Base-by-base conservation (phyloP, 2,113 vertebrate species). In the Eolophus roseicapilla region DNA sequence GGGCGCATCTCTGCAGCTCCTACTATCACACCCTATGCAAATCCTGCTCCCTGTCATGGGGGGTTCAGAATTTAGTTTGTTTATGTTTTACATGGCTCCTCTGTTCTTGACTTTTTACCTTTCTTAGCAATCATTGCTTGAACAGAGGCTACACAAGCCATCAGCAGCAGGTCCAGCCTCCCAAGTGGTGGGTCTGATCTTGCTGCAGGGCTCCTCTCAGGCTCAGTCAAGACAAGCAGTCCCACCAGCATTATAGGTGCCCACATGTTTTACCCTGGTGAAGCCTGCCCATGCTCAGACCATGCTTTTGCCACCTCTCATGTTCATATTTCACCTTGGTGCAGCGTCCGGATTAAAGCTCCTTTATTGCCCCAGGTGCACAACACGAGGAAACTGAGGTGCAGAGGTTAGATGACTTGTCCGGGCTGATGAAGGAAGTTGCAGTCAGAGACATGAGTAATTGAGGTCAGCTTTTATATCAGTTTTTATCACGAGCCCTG, bases 221-320 rank as follows among this genome's bases (percentile, higher is more conserved):
- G 35, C 41, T 67, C 46, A 43, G 55, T 24, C 0, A 1, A 63
- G 71, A 52, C 29, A 39, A 78, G 27, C 0, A 0, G 13, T 77
- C 9, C 4, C 71, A 75, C 9, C 57, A 85, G 53, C 44, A 47
- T 5, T 33, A 20, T 49, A 86, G 23, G 2, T 62, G 24, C 7
- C 7, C 3, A 2, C 17, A 17, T 47, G 7, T 44, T 92, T 76
- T 27, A 55, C 0, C 24, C 0, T 18, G 13, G 18, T 46, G 65
- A 74, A 78, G 23, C 28, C 23, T 62, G 63, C 28, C 24, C 43
- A 19, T 35, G 57, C 20, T 83, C 60, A 49, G 43, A 39, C 16
- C 28, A 3, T 14, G 46, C 31, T 92, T 88, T 81, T 90, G 9
- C 13, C 35, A 16, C 37, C 29, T 70, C 39, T 57, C 43, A 33